Evolutionary conservation across 2,797 vertebrate genomes (phyloP), one percentile per base, ranked within the genome.

Genomic region (Paratrypauchen microcephalus): DNA sequence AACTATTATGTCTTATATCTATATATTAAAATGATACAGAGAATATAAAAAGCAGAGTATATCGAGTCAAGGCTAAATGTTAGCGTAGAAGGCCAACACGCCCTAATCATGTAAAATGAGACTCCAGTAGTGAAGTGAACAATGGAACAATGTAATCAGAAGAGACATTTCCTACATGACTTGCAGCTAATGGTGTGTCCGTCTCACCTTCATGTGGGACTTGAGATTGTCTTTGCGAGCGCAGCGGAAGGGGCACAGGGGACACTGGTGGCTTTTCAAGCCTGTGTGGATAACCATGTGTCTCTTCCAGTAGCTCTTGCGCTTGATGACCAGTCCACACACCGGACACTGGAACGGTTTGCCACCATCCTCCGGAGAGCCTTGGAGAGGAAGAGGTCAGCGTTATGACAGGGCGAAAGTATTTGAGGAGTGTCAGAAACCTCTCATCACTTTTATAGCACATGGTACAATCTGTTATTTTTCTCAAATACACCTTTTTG

Each of bases 221-320:
- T 99, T 99, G 83, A 99, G 97, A 98, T 99, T 99, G 96, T 99
- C 98, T 97, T 99, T 99, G 93, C 98, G 97, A 91, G 97, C 98
- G 86, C 98, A 99, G 77, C 98, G 96, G 91, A 99, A 99, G 21
- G 98, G 97, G 89, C 97, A 99, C 82, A 99, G 90, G 0, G 97
- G 97, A 90, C 98, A 99, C 91, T 99, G 97, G 89, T 99, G 98
- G 90, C 98, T 99, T 94, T 99, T 99, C 89, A 99, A 92, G 88
- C 98, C 98, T 23, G 98, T 99, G 91, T 99, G 98, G 89, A 99
- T 99, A 92, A 99, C 98, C 98, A 99, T 99, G 90, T 99, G 98
- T 86, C 98, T 93, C 91, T 99, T 99, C 98, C 98, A 99, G 92
- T 99, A 99, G 91, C 98, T 99, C 95, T 99, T 99, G 92, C 98